phyloP scores from a whole-genome alignment of 2,888 invertebrate species.

The Drosophila fungiperda region DNA sequence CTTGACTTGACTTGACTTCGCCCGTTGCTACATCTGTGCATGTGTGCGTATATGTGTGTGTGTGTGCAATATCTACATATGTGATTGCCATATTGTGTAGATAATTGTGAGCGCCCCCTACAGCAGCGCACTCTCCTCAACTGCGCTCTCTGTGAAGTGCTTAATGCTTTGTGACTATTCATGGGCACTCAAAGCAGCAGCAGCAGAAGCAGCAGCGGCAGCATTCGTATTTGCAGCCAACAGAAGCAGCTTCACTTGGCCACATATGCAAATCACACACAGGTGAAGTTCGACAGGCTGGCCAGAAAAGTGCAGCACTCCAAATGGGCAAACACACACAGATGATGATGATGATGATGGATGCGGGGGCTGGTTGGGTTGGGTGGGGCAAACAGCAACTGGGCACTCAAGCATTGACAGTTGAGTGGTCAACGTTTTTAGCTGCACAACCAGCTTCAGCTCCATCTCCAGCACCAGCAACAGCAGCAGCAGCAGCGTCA shows the following conservation, averaged over 20 bases:
- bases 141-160: conserved; percentile 66
- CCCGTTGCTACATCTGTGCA: background rate
- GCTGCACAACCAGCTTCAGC: conserved; percentile 59
- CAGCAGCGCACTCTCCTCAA: conserved; percentile 11
- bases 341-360: background rate
- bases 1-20: conserved; percentile 59
- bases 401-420: conserved; percentile 81
- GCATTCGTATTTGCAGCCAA: conserved; percentile 65
- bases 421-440: conserved; percentile 79
- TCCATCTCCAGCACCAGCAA: conserved; percentile 36
- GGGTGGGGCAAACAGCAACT: conserved; percentile 49
- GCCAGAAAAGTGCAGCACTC: conserved; percentile 79
- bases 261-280: conserved; percentile 78
- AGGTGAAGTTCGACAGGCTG: conserved; percentile 79
- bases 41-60: conserved; percentile 13
- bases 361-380: conserved; percentile 11
- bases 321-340: conserved; percentile 69
- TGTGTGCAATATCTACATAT: conserved; percentile 79
- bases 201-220: conserved; percentile 37
- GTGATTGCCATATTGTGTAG: conserved; percentile 82
- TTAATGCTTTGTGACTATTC: conserved; percentile 81
- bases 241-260: conserved; percentile 76
- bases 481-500: conserved; percentile 53
- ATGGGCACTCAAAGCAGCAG: conserved; percentile 76
- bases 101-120: conserved; percentile 70